Conservation (phyloP, 2,797 vertebrate genomes). For the Parotocinclus haroldoi region DNA sequence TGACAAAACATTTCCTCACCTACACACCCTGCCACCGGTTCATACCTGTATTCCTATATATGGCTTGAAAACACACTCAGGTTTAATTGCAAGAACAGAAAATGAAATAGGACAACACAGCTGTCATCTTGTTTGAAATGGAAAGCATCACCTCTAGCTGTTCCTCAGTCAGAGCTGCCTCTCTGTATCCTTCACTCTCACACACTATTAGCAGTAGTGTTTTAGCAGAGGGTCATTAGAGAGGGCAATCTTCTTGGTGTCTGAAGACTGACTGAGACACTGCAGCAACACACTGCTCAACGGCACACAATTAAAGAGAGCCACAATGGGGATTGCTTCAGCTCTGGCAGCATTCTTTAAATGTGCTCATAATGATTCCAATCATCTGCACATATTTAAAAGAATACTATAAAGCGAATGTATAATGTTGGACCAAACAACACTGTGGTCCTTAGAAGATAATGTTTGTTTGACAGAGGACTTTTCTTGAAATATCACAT, state of each 20-base stretch:
- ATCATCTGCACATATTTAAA: conserved; percentile 33
- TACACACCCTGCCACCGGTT: conserved; percentile 38
- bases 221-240: conserved; percentile 37
- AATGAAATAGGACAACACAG: neutral
- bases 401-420: neutral
- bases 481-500: too few species aligned
- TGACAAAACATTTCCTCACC: conserved; percentile 54
- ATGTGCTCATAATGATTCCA: conserved; percentile 32
- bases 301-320: conserved; percentile 54
- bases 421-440: too few species aligned
- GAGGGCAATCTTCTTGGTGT: conserved; percentile 8
- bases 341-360: conserved; percentile 8
- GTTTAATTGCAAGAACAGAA: too few species aligned
- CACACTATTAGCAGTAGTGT: conserved; percentile 43
- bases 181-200: conserved; percentile 16
- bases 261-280: conserved; percentile 21
- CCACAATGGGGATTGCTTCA: conserved; percentile 2
- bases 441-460: too few species aligned
- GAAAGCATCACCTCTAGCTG: conserved; percentile 19
- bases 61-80: too few species aligned
- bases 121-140: neutral
- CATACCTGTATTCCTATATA: neutral
- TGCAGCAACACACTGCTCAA: conserved; percentile 52
- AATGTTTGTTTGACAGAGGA: too few species aligned
- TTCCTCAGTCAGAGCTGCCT: neutral